Base-by-base conservation (phyloP, 2,888 invertebrate species). In the Caradrina clavipalpis region DNA sequence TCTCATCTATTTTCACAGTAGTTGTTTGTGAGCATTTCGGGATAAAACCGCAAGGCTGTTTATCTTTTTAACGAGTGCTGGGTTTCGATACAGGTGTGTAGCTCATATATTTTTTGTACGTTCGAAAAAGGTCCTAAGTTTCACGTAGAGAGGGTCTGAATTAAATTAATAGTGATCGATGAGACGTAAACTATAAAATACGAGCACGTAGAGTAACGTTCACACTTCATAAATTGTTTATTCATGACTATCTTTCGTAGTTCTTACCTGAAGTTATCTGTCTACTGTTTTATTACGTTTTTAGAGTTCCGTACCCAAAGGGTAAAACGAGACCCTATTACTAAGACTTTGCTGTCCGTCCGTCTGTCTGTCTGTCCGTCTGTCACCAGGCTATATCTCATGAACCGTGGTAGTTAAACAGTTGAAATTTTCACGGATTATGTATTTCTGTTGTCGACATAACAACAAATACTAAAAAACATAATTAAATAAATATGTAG, bases 21-120 rank as follows among this genome's bases (percentile, higher is more conserved):
- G 61, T 59, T 69, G 63, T 66, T 70, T 66, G 61, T 71, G 66
- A 78, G 61, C 54, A 53, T 75, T 81, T 84, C 10, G 59, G 76
- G 80, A 76, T 84, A 84, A 83, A 87, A 83, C 82, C 84, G 74
- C 87, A 73, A 75, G 68, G 76, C 78, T 83, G 83, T 87, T 84
- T 84, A 83, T 86, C 83, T 88, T 83, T 72, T 79, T 85, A 86
- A 85, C 76, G 82, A 82, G 82, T 81, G 80, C 77, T 78, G 65
- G 64, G 61, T 60, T 67, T 63, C 58, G 21, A 72, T 66, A 69
- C 53, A 66, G 59, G 59, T 67, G 49, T 47, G 59, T 81, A 56
- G 39, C 50, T 65, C 66, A 74, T 70, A 74, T 78, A 67, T 81
- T 65, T 74, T 66, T 67, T 61, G 21, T 76, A 58, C 60, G 31